phyloP scores from a whole-genome alignment of 1,140 invertebrate genomes.

The Drosophila oshimai region DNA sequence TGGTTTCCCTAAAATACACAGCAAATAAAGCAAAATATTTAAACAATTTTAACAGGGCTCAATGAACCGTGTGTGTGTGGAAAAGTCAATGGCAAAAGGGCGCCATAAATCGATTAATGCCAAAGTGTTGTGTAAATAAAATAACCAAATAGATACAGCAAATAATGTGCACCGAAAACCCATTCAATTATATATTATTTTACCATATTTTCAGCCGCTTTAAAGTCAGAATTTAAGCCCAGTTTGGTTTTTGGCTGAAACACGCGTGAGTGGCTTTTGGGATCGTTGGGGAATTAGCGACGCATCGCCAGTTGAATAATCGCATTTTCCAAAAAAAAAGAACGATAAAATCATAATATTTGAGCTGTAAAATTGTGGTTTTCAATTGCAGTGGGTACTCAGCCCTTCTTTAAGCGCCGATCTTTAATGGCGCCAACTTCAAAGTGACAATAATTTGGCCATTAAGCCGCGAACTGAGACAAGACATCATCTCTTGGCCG shows the following conservation, averaged over 20 bases:
- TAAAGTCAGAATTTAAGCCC: slow-evolving; percentile 24
- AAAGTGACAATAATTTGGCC: slow-evolving; percentile 79
- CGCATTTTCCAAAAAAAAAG: not conserved
- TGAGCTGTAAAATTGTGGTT: slow-evolving; percentile 22
- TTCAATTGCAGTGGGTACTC: slow-evolving; percentile 7
- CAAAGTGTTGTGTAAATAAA: slow-evolving; percentile 69
- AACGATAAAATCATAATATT: slow-evolving; percentile 2
- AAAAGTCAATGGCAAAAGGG: slow-evolving; percentile 59
- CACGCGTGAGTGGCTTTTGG: slow-evolving; percentile 34
- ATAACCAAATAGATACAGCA: slow-evolving; percentile 11
- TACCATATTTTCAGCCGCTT: slow-evolving; percentile 14
- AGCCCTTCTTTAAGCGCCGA: slow-evolving; percentile 12
- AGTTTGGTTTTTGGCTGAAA: slow-evolving; percentile 2
- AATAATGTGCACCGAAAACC: not conserved
- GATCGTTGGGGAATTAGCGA: slow-evolving; percentile 20
- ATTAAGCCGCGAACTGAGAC: slow-evolving; percentile 49
- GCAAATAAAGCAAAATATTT: slow-evolving; percentile 48
- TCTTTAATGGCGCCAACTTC: slow-evolving; percentile 74
- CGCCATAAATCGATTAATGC: slow-evolving; percentile 67
- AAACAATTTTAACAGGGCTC: slow-evolving; percentile 47
- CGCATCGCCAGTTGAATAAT: slow-evolving; percentile 33
- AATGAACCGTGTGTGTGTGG: slow-evolving; percentile 22
- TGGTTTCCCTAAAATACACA: slow-evolving; percentile 15
- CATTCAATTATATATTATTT: slow-evolving; percentile 11
- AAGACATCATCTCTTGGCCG: slow-evolving; percentile 12